A percentile compares a stretch with the other conserved stretches of the same genome.
These are phyloP conservation scores for Choloepus didactylus DNA, from an alignment of 2,797 vertebrate species.

Conservation along the genomic window DNA sequence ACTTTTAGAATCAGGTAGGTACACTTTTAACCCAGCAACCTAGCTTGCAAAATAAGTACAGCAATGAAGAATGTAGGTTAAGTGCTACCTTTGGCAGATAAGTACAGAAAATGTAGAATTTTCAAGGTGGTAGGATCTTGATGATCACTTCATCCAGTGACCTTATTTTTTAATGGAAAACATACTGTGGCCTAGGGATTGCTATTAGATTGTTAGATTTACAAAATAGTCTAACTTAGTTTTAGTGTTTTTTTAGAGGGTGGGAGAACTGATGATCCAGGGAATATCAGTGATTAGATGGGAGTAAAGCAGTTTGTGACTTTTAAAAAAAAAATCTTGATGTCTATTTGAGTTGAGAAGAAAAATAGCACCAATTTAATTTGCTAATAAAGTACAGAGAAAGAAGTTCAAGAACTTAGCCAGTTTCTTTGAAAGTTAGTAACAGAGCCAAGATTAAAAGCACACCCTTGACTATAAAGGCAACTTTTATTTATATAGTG, in stretches of 20 bases:
- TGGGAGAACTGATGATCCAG: not conserved
- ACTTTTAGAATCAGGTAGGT: constrained; percentile 41
- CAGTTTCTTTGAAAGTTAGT: constrained; percentile 62
- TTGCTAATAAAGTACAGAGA: constrained; percentile 47
- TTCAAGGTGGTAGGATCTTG: constrained; percentile 32
- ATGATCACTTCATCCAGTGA: not conserved
- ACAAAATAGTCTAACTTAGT: constrained; percentile 35
- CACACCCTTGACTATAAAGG: not conserved
- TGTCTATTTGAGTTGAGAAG: constrained; percentile 23
- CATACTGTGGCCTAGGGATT: not conserved
- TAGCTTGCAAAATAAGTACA: constrained; percentile 51
- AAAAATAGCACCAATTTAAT: not conserved
- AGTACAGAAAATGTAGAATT: not conserved
- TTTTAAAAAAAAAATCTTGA: not conserved
- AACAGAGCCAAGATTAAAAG: constrained; percentile 61
- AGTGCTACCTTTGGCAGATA: not conserved
- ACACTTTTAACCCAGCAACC: constrained; percentile 47
- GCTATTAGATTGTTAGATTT: constrained; percentile 41
- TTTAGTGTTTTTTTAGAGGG: not conserved
- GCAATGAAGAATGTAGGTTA: not conserved
- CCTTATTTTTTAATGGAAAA: constrained; percentile 47
- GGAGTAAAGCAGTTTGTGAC: not conserved
- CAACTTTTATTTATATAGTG: not conserved
- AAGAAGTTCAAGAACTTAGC: constrained; percentile 53
- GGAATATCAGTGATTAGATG: not conserved